Conservation (phyloP, 2,888 invertebrate genomes). For the Micoletzkya japonica region DNA sequence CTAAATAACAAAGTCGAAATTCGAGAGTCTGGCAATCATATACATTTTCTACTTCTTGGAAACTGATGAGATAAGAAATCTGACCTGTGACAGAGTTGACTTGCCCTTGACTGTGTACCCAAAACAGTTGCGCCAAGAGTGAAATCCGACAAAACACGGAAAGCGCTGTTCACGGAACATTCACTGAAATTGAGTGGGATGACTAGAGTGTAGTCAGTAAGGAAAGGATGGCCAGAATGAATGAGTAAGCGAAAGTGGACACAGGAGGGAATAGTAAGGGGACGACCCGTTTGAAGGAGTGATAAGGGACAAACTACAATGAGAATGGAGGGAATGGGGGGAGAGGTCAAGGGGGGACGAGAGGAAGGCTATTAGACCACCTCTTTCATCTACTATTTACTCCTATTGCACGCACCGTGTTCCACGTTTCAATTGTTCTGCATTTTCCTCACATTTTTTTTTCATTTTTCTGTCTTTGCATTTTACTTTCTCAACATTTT, state of each 20-base stretch:
- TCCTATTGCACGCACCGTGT: too few species aligned
- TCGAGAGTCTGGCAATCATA: neutral
- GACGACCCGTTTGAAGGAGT: neutral
- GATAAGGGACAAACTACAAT: neutral
- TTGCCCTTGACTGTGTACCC: slow-evolving; percentile 36
- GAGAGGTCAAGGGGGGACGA: neutral
- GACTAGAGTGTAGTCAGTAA: neutral
- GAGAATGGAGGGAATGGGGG: neutral
- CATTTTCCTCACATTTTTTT: too few species aligned
- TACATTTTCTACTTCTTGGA: neutral
- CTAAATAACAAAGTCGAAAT: neutral
- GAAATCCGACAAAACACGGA: slow-evolving; percentile 42
- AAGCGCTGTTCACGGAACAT: slow-evolving; percentile 34
- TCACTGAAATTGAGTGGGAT: slow-evolving; percentile 7
- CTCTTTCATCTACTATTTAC: too few species aligned
- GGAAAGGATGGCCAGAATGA: neutral
- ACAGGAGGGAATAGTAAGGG: neutral
- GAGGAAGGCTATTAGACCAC: too few species aligned
- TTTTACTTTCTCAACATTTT: too few species aligned
- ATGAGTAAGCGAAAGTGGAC: neutral
- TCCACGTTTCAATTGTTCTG: too few species aligned
- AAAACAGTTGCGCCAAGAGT: slow-evolving; percentile 42
- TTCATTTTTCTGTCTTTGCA: too few species aligned
- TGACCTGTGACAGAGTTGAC: slow-evolving; percentile 26
- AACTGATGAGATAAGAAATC: neutral